Evolutionary conservation across 35 echinoderm and acorn worm species (phyloP).

Genomic region (Chiridota heheva): DNA sequence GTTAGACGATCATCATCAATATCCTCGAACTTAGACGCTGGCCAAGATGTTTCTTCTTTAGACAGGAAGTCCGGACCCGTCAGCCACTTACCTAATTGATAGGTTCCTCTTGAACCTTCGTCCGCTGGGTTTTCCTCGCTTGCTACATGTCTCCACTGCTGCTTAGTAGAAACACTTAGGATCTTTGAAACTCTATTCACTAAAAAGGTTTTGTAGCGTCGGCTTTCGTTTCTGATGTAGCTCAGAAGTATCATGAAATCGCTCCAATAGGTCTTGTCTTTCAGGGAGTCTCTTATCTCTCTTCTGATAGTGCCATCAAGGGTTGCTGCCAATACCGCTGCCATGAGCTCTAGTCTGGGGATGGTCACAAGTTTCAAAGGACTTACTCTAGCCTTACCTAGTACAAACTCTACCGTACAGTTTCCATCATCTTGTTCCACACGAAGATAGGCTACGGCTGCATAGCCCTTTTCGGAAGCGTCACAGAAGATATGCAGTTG

Average conservation of each 20-base stretch:
- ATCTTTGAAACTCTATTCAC: slow-evolving; percentile 38
- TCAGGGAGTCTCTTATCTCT: slow-evolving; percentile 20
- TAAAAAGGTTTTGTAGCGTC: slow-evolving; percentile 40
- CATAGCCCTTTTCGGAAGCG: slow-evolving; percentile 43
- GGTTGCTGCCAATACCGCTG: slow-evolving; percentile 34
- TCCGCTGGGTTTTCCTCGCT: slow-evolving; percentile 35
- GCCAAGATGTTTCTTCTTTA: slow-evolving; percentile 34
- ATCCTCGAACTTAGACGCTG: slow-evolving; percentile 20
- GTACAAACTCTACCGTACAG: not conserved
- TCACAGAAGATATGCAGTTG: slow-evolving; percentile 47
- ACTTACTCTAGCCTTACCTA: slow-evolving; percentile 26
- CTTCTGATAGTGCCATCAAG: slow-evolving; percentile 26
- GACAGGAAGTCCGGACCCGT: slow-evolving; percentile 27
- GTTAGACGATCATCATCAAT: not conserved
- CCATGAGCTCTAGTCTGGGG: no score
- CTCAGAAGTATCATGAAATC: slow-evolving; percentile 30
- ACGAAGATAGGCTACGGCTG: slow-evolving; percentile 38
- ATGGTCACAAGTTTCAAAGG: not conserved
- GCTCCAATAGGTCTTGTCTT: slow-evolving; percentile 25
- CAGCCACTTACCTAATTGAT: slow-evolving; percentile 19
- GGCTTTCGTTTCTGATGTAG: slow-evolving; percentile 41
- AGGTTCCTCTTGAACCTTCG: slow-evolving; percentile 42
- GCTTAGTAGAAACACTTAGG: not conserved
- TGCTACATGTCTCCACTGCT: slow-evolving; percentile 39
- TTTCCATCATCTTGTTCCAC: not conserved